Evolutionary conservation across 2,797 vertebrate species (phyloP).

Genomic region (Muraenolepis orangiensis): DNA sequence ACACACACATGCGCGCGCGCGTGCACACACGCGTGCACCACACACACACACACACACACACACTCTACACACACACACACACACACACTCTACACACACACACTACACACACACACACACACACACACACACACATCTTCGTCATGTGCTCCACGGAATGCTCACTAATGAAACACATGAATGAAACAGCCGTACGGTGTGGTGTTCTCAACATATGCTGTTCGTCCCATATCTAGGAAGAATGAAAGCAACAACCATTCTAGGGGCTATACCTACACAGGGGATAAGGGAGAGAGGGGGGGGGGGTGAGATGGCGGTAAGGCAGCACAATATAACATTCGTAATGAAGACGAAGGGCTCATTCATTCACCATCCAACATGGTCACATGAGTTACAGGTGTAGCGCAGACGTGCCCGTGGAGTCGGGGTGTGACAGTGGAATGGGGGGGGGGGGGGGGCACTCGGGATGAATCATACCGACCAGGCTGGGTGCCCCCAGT

Average conservation of each 20-base stretch:
- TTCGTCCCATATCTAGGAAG: neutral
- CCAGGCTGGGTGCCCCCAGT: constrained; percentile 1
- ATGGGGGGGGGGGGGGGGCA: neutral
- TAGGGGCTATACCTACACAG: too few species aligned
- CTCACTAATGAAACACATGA: neutral
- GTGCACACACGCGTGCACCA: too few species aligned
- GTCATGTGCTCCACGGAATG: neutral
- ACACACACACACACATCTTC: neutral
- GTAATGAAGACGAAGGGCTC: neutral
- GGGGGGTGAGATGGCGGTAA: neutral
- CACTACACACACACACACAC: too few species aligned
- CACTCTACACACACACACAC: too few species aligned
- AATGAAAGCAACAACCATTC: neutral
- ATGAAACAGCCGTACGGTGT: neutral
- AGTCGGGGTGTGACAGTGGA: constrained; percentile 60
- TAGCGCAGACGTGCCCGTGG: constrained; percentile 30
- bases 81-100: too few species aligned
- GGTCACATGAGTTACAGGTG: constrained; percentile 66
- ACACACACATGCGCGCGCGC: too few species aligned
- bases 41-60: neutral
- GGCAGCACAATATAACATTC: neutral
- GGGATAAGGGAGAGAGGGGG: too few species aligned
- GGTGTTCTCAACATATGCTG: neutral
- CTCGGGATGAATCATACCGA: constrained; percentile 60
- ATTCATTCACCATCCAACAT: constrained; percentile 39